Base-by-base conservation (phyloP, 2,113 vertebrate genomes). In the Notiomystis cincta region DNA sequence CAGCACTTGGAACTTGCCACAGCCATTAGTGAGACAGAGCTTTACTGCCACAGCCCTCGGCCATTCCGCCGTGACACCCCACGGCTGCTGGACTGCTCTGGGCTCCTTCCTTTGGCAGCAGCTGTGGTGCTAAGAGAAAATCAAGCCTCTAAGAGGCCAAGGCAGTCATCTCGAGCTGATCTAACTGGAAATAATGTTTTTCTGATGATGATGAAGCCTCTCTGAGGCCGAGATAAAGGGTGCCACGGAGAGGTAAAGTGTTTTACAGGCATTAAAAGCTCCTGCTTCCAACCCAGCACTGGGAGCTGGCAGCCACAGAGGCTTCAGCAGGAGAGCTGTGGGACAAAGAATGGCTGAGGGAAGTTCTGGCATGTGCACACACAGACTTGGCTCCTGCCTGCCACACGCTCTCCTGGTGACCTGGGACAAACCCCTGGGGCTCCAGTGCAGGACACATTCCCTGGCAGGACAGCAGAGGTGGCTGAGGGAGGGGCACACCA, bases 151-250 rank as follows among this genome's bases (percentile, higher is more conserved):
- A 6, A 79, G 87, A 95, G 90, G 89, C 87, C 94, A 91, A 62
- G 9, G 2, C 84, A 77, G 87, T 82, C 92, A 96, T 70, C 78
- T 77, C 1, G 9, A 37, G 71, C 87, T 80, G 93, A 90, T 70
- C 50, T 62, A 93, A 65, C 58, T 24, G 45, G n/a, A 79, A 85
- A 88, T 93, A 65, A 92, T 93, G 61, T 35, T 90, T 94, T 88
- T 13, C 79, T 86, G 93, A 93, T 91, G 64, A 85, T 85, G 91
- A 89, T 87, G 87, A 95, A 87, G 37, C 38, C 86, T 73, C 44
- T 11, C 25, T 21, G 38, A 61, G n/a, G 73, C 57, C 33, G 57
- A 44, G 57, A 71, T 31, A 62, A 91, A 89, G 87, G 57, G 60
- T 87, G 81, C 81, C 81, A 95, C 0, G 0, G 66, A 87, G 87